These are phyloP conservation scores for Dolichomitus sp. DNA, from an alignment of 2,888 invertebrate genomes.

Conservation along the genomic window DNA sequence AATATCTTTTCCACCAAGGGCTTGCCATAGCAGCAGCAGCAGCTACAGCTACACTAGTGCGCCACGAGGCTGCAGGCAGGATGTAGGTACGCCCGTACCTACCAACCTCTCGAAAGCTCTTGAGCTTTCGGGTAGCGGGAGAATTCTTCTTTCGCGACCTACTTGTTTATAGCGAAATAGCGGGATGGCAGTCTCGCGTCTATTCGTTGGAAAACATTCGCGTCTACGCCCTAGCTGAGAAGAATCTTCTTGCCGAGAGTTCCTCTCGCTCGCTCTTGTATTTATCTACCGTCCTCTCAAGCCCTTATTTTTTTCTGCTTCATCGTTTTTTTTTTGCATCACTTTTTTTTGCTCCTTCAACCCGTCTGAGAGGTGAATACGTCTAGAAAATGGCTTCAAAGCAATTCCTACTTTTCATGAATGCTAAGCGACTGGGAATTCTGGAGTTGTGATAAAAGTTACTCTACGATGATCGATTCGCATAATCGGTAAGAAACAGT, in stretches of 20 bases:
- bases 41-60: neutral
- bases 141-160: slow-evolving; percentile 70
- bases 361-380: slow-evolving; percentile 19
- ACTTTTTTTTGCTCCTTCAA: neutral
- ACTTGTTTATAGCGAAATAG: slow-evolving; percentile 72
- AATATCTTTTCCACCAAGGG: slow-evolving; percentile 50
- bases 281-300: slow-evolving; percentile 48
- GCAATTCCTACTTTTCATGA: neutral
- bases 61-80: slow-evolving; percentile 44
- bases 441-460: neutral
- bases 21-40: slow-evolving; percentile 14
- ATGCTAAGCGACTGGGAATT: neutral
- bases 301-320: slow-evolving; percentile 39
- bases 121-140: slow-evolving; percentile 60
- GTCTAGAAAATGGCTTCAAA: neutral
- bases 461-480: neutral
- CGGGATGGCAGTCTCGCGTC: slow-evolving; percentile 46
- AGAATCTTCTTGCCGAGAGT: slow-evolving; percentile 29
- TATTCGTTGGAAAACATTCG: slow-evolving; percentile 68
- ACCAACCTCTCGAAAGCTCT: slow-evolving; percentile 65
- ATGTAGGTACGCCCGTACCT: slow-evolving; percentile 52
- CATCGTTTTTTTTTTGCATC: slow-evolving; percentile 19
- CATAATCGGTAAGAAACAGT: neutral
- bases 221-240: slow-evolving; percentile 30
- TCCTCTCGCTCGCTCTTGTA: slow-evolving; percentile 17